Evolutionary conservation across 92 coral and sea anemone species (phyloP).

Genomic region (Metridium senile): DNA sequence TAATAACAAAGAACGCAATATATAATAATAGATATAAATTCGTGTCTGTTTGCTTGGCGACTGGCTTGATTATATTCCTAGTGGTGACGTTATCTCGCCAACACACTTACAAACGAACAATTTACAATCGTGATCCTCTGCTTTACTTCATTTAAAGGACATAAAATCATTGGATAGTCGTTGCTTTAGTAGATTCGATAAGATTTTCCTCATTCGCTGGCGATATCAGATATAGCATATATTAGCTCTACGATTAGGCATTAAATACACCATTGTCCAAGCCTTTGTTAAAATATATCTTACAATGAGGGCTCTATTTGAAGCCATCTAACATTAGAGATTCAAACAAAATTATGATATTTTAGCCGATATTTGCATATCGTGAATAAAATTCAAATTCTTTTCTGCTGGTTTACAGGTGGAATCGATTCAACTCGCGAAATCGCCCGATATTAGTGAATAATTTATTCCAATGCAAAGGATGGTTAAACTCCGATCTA

Average conservation of each 20-base stretch:
- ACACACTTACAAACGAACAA: background rate
- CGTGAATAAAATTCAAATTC: background rate
- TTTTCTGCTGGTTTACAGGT: slow-evolving; percentile 12
- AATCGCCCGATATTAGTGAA: slow-evolving; percentile 22
- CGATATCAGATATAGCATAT: slow-evolving; percentile 9
- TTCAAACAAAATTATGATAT: background rate
- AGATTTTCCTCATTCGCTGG: slow-evolving; percentile 12
- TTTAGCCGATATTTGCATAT: slow-evolving; percentile 1
- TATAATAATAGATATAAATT: no score
- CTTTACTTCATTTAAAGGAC: slow-evolving; percentile 7
- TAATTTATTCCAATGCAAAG: slow-evolving; percentile 17
- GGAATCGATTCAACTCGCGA: slow-evolving; percentile 17
- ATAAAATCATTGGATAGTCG: slow-evolving; percentile 11
- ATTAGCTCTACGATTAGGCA: background rate
- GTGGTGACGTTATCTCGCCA: slow-evolving; percentile 26
- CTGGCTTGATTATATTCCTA: background rate
- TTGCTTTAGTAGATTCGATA: background rate
- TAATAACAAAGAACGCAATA: background rate
- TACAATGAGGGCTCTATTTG: no score
- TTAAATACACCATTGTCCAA: slow-evolving; percentile 2
- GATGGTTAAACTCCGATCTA: background rate
- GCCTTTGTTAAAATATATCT: background rate
- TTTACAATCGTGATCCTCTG: background rate
- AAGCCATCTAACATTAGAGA: no score
- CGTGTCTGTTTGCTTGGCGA: background rate